phyloP scores from a whole-genome alignment of 2,888 invertebrate genomes.

The Biston stratarius region DNA sequence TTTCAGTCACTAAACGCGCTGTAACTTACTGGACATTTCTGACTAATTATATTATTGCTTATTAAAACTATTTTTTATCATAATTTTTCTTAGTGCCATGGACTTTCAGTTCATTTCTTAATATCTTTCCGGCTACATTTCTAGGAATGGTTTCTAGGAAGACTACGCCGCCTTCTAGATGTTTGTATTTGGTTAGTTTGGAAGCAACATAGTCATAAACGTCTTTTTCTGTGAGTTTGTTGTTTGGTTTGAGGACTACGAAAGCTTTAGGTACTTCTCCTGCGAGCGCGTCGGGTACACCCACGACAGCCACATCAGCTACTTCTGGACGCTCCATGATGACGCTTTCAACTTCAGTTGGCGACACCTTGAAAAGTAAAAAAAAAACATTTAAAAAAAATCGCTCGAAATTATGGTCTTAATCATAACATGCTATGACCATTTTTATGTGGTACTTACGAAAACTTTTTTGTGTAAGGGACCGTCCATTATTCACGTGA shows the following conservation, averaged over 20 bases:
- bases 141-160: constrained; percentile 91
- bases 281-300: constrained; percentile 89
- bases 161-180: constrained; percentile 89
- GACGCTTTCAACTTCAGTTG: constrained; percentile 93
- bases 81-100: constrained; percentile 57
- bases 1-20: no score
- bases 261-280: constrained; percentile 93
- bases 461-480: no score
- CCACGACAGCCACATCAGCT: constrained; percentile 92
- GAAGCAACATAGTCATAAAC: constrained; percentile 86
- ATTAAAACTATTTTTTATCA: constrained; percentile 8
- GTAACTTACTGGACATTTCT: no score
- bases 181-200: constrained; percentile 91
- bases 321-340: constrained; percentile 90
- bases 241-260: constrained; percentile 87
- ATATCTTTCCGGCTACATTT: constrained; percentile 91
- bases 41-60: background rate
- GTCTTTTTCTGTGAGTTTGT: constrained; percentile 85
- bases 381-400: constrained; percentile 32
- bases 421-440: no score
- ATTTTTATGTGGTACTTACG: no score
- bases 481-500: no score
- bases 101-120: constrained; percentile 89
- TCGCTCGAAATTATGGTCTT: no score
- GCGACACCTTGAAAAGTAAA: no score